Base-by-base conservation (phyloP, 2,113 vertebrate species). In the Talpa occidentalis region DNA sequence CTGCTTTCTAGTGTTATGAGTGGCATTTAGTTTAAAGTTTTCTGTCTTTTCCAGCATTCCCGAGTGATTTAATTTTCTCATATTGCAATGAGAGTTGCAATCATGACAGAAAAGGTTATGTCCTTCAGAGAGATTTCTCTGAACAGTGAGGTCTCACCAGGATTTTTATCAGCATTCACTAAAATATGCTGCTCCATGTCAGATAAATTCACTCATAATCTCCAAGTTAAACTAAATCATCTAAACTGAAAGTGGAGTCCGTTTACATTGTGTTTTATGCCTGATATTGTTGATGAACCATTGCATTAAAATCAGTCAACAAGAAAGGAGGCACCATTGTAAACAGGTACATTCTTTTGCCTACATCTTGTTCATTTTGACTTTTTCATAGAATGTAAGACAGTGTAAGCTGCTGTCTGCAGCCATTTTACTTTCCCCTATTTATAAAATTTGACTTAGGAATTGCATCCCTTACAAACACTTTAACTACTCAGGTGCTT, bases 1-100 rank as follows among this genome's bases (percentile, higher is more conserved):
- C 91, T 42, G 35, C 96, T 97, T 96, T 97, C 79, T 94, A 93
- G 69, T 90, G 66, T 93, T 97, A 59, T 97, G 96, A 98, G 95
- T 98, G 97, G 84, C 97, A 97, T 97, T 98, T 96, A 94, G 96
- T 96, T 98, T 96, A 96, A 98, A 97, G 84, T 96, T 97, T 97
- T 97, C 95, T 96, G 93, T 97, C 97, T 98, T 97, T 95, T 89
- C 89, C 94, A 92, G 81, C 88, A 74, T 96, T 97, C 96, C 95
- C 97, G 95, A 95, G 94, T 97, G 98, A 97, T 98, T 98, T 98
- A 96, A 97, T 97, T 98, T 98, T 88, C 79, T 97, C 56, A 10
- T 96, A 97, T 97, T 93, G 56, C 91, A 95, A 87, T 90, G 93
- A 96, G 94, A 97, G 92, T 90, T 97, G 77, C 70, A 96, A 88